These are phyloP conservation scores for Danaus plexippus DNA, from an alignment of 1,140 invertebrate genomes.

Conservation along the genomic window DNA sequence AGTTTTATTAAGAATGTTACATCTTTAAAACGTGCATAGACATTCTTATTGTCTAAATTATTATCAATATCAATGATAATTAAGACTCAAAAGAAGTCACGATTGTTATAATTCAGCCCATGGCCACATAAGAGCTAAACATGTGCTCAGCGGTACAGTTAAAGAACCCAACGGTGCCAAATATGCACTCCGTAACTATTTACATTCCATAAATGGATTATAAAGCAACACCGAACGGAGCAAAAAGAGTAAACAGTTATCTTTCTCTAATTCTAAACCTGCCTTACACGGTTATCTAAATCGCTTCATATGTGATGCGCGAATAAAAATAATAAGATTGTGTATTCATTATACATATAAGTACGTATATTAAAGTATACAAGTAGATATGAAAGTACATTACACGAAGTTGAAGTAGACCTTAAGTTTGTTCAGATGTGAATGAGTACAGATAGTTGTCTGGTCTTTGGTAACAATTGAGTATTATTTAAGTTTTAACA, in stretches of 20 bases:
- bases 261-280: slow-evolving; percentile 37
- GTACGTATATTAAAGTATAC: slow-evolving; percentile 26
- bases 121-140: slow-evolving; percentile 41
- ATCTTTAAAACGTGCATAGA: not conserved
- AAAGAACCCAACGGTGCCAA: slow-evolving; percentile 55
- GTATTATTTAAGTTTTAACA: too few species aligned
- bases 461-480: too few species aligned
- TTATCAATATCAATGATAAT: slow-evolving; percentile 12
- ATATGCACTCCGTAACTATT: slow-evolving; percentile 55
- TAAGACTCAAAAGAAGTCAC: slow-evolving; percentile 16
- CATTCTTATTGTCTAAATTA: slow-evolving; percentile 15
- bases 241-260: slow-evolving; percentile 31
- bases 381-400: too few species aligned
- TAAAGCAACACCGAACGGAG: slow-evolving; percentile 37
- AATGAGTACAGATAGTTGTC: too few species aligned
- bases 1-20: slow-evolving; percentile 1
- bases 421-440: too few species aligned
- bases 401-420: too few species aligned
- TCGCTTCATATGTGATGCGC: slow-evolving; percentile 19
- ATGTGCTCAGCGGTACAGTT: slow-evolving; percentile 56
- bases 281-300: slow-evolving; percentile 27
- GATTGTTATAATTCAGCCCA: slow-evolving; percentile 43
- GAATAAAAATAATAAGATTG: slow-evolving; percentile 8
- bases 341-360: slow-evolving; percentile 40
- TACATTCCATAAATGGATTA: slow-evolving; percentile 46